A percentile compares a stretch with the other conserved stretches of the same genome.
phyloP scores from a whole-genome alignment of 2,888 invertebrate species.

The Drosophila koepferae region DNA sequence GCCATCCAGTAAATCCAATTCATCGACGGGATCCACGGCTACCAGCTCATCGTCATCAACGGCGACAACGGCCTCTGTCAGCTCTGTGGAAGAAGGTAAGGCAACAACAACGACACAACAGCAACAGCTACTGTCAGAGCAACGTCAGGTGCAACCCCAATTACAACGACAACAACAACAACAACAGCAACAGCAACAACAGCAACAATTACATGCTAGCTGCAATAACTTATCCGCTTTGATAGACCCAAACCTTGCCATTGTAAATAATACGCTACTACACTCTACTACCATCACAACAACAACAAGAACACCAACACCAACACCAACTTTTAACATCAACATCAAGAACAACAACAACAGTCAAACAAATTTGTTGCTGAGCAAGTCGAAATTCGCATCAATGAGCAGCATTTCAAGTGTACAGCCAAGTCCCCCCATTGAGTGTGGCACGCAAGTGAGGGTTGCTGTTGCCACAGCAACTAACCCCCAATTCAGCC shows the following conservation, averaged over 20 bases:
- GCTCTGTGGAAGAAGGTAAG: constrained; percentile 83
- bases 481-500: constrained; percentile 42
- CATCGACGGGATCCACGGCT: constrained; percentile 81
- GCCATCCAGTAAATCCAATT: constrained; percentile 82
- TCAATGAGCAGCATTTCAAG: constrained; percentile 76
- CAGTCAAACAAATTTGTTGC: constrained; percentile 48
- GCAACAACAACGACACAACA: constrained; percentile 55
- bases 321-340: constrained; percentile 44
- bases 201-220: constrained; percentile 39
- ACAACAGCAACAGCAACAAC: constrained; percentile 17
- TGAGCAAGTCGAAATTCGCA: constrained; percentile 65
- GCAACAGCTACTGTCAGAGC: constrained; percentile 48
- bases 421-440: constrained; percentile 67
- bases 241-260: constrained; percentile 42
- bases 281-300: constrained; percentile 51
- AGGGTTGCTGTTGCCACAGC: constrained; percentile 59
- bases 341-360: constrained; percentile 45
- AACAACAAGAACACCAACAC: constrained; percentile 42
- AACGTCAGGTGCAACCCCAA: constrained; percentile 16
- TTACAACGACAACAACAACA: constrained; percentile 39
- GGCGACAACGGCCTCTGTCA: constrained; percentile 66
- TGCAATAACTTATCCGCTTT: constrained; percentile 31
- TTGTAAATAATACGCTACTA: constrained; percentile 76
- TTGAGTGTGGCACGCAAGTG: constrained; percentile 62
- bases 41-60: constrained; percentile 76